Evolutionary conservation across 1,140 invertebrate species (phyloP).

Genomic region (Anastrepha obliqua): DNA sequence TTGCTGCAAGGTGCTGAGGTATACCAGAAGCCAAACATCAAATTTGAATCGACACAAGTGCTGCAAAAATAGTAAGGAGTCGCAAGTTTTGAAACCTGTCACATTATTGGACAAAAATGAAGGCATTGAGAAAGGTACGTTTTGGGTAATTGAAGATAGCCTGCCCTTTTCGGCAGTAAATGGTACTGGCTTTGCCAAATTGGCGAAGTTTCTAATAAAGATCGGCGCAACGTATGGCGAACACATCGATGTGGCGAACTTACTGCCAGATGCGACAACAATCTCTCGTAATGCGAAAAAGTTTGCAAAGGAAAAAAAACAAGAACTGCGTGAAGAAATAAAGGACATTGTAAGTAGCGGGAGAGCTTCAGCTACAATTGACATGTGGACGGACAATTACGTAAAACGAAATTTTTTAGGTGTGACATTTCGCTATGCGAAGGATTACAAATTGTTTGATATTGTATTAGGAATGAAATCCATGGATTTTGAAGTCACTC

Average conservation of each 20-base stretch:
- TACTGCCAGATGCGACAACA: too few relatives aligned
- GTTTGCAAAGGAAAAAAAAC: conserved; percentile 19
- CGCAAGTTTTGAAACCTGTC: neutral
- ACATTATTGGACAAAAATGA: conserved; percentile 11
- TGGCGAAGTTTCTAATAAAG: too few relatives aligned
- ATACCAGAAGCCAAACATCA: neutral
- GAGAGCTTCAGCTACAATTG: conserved; percentile 20
- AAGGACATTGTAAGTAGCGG: neutral
- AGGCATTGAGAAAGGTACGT: neutral
- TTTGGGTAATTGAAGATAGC: conserved; percentile 23
- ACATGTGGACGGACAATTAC: conserved; percentile 46
- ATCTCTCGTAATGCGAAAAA: too few relatives aligned
- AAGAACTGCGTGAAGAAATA: neutral
- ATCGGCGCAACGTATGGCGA: too few relatives aligned
- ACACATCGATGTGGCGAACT: too few relatives aligned
- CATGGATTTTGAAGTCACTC: neutral
- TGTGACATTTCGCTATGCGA: neutral
- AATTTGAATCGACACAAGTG: conserved; percentile 40
- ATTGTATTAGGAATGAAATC: neutral
- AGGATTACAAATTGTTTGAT: neutral
- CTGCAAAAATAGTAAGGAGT: neutral
- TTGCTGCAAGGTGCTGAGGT: neutral
- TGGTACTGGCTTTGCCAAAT: conserved; percentile 15
- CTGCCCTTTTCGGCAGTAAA: conserved; percentile 10
- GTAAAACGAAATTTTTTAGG: conserved; percentile 15